phyloP scores from a whole-genome alignment of 2,113 vertebrate genomes.

The Xenopus laevis region DNA sequence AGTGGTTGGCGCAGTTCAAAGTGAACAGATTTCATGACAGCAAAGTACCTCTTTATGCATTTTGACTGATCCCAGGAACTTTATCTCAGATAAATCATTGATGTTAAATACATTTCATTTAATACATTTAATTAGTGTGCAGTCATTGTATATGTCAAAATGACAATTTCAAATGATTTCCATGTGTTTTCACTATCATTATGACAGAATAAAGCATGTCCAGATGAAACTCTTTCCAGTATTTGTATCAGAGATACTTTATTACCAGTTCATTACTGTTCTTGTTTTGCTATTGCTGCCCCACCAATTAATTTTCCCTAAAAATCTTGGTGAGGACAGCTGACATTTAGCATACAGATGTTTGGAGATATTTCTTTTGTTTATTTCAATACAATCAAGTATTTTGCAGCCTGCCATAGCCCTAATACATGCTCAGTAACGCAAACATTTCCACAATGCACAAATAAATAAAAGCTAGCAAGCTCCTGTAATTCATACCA shows the following conservation, averaged over 20 bases:
- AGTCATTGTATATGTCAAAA: slow-evolving; percentile 47
- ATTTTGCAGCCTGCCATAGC: too few species aligned
- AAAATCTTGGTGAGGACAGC: too few species aligned
- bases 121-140: slow-evolving; percentile 40
- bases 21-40: slow-evolving; percentile 7
- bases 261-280: too few species aligned
- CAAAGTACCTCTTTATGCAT: neutral
- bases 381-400: too few species aligned
- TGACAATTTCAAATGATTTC: slow-evolving; percentile 47
- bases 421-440: too few species aligned
- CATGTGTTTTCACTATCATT: slow-evolving; percentile 18
- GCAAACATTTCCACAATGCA: too few species aligned
- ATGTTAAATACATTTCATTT: slow-evolving; percentile 48
- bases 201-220: neutral
- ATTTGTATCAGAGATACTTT: neutral
- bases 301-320: too few species aligned
- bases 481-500: too few species aligned
- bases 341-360: too few species aligned
- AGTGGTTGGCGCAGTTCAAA: slow-evolving; percentile 2
- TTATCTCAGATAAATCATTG: slow-evolving; percentile 29
- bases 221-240: neutral
- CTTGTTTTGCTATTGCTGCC: too few species aligned
- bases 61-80: slow-evolving; percentile 29
- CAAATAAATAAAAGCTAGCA: too few species aligned
- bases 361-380: too few species aligned